Percentiles rank a stretch among this genome's conserved stretches.
Conservation (phyloP, 2,113 vertebrate species). For the Cyprinodon variegatus region DNA sequence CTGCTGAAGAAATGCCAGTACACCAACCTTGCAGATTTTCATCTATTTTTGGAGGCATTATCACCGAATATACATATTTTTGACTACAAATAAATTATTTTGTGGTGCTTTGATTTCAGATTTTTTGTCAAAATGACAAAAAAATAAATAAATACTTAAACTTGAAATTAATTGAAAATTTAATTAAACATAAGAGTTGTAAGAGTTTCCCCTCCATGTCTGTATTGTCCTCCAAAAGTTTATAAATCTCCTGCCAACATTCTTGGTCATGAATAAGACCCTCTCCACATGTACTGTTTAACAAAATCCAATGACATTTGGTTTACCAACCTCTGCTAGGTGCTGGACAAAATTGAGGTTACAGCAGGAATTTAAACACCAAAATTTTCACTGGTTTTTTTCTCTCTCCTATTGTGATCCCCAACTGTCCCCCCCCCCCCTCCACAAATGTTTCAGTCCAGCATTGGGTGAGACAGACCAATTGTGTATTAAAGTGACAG, state of each 20-base stretch:
- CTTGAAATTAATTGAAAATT: background rate
- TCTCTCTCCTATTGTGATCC: background rate
- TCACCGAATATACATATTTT: background rate
- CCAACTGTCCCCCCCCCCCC: conserved; percentile 1
- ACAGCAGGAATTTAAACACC: conserved; percentile 41
- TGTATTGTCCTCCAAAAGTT: background rate
- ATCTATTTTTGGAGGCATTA: background rate
- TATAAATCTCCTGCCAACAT: background rate
- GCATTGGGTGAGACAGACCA: conserved; percentile 24
- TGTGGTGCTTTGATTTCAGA: background rate
- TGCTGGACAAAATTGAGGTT: conserved; percentile 28
- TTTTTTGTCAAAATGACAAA: no score
- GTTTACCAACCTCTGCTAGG: conserved; percentile 48
- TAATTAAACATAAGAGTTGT: background rate
- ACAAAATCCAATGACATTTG: conserved; percentile 61
- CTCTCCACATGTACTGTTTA: conserved; percentile 70
- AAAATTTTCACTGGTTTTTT: conserved; percentile 15
- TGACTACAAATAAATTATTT: background rate
- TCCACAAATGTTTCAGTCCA: conserved; percentile 22
- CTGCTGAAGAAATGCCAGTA: background rate
- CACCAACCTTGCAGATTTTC: background rate
- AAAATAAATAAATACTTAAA: no score
- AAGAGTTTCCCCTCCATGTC: background rate
- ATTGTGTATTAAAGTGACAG: conserved; percentile 1
- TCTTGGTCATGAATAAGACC: conserved; percentile 27